These are phyloP conservation scores for Loripinus fragilis DNA, from an alignment of 2,888 invertebrate species.

Conservation along the genomic window DNA sequence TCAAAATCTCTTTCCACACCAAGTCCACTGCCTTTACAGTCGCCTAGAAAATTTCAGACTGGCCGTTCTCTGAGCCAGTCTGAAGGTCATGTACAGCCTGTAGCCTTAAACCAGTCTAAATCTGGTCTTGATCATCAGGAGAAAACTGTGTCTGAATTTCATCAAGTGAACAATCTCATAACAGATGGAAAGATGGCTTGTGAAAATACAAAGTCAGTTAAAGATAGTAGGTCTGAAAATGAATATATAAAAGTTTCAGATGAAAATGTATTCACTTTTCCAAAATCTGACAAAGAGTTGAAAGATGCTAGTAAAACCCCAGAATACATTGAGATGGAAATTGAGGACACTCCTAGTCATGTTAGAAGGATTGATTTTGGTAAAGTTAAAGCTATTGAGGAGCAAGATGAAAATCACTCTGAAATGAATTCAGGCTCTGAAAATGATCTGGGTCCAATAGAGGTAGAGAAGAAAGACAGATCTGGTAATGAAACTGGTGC, in stretches of 20 bases:
- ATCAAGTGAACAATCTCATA: neutral
- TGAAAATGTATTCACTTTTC: slow-evolving; percentile 20
- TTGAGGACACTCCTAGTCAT: slow-evolving; percentile 29
- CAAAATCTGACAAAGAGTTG: neutral
- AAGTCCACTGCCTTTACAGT: slow-evolving; percentile 40
- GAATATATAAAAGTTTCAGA: neutral
- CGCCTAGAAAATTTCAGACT: slow-evolving; percentile 34
- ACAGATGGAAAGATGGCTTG: neutral
- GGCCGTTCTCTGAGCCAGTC: slow-evolving; percentile 5
- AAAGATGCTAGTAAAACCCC: slow-evolving; percentile 43
- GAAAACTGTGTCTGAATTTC: neutral
- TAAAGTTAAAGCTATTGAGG: neutral
- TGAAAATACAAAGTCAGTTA: neutral
- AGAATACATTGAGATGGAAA: slow-evolving; percentile 39
- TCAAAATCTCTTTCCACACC: slow-evolving; percentile 35
- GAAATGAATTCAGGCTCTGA: neutral
- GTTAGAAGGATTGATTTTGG: slow-evolving; percentile 55
- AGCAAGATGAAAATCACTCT: neutral
- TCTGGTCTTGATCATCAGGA: neutral
- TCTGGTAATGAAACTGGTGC: neutral
- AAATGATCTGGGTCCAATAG: too few relatives aligned
- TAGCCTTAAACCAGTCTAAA: slow-evolving; percentile 11
- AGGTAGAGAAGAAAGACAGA: neutral
- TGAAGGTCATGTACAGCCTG: slow-evolving; percentile 14
- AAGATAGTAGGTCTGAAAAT: neutral